These are phyloP conservation scores for human DNA, from an alignment of 2,113 vertebrate species.

Conservation along the genomic window GRCh38 chr5:84633001-84633500, in stretches of 20 bases:
- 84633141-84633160: neutral
- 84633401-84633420: constrained; percentile 63
- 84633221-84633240: constrained; percentile 35
- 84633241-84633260: neutral
- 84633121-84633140: constrained; percentile 21
- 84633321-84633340: constrained; percentile 72
- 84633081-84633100: constrained; percentile 34
- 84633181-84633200: neutral
- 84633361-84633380: neutral
- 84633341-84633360: constrained; percentile 75
- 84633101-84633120: constrained; percentile 23
- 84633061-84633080: constrained; percentile 66
- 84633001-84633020: constrained; percentile 63
- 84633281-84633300: constrained; percentile 29
- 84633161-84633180: neutral
- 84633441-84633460: constrained; percentile 49
- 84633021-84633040: constrained; percentile 36
- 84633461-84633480: constrained; percentile 45
- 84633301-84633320: constrained; percentile 70
- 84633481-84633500: constrained; percentile 55
- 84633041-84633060: neutral
- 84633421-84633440: constrained; percentile 49
- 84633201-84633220: neutral
- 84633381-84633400: constrained; percentile 39
- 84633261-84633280: constrained; percentile 32